Evolutionary conservation across 2,888 invertebrate species (phyloP).

Genomic region (Erpobdella octoculata): DNA sequence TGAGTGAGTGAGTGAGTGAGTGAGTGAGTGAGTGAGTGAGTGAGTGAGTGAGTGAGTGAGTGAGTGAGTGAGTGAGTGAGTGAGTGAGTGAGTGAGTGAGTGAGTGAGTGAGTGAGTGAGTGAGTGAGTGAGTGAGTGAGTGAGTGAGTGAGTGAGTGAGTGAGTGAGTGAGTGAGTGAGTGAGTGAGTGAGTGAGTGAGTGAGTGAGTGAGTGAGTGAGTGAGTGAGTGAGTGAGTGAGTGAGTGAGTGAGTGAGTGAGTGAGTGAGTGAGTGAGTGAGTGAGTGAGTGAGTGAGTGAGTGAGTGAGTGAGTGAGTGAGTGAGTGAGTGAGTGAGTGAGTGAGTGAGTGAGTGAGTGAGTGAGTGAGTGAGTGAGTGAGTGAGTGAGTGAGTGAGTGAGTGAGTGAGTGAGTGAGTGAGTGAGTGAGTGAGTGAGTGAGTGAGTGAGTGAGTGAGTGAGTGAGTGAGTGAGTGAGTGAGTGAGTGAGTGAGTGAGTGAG

Average conservation of each 20-base stretch:
- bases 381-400: conserved; percentile 31
- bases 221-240: conserved; percentile 32
- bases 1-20: conserved; percentile 16
- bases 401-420: conserved; percentile 30
- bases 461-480: conserved; percentile 32
- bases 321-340: conserved; percentile 26
- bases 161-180: conserved; percentile 33
- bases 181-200: conserved; percentile 33
- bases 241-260: conserved; percentile 28
- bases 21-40: conserved; percentile 22
- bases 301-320: conserved; percentile 21
- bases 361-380: conserved; percentile 31
- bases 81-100: conserved; percentile 24
- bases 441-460: conserved; percentile 31
- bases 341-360: conserved; percentile 32
- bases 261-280: conserved; percentile 31
- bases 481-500: conserved; percentile 29
- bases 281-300: conserved; percentile 27
- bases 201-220: conserved; percentile 32
- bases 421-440: conserved; percentile 29
- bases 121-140: conserved; percentile 16
- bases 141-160: conserved; percentile 30
- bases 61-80: conserved; percentile 21
- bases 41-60: conserved; percentile 22
- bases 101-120: conserved; percentile 12